Evolutionary conservation across 2,888 invertebrate species (phyloP).

Genomic region (Perizoma affinitatum): DNA sequence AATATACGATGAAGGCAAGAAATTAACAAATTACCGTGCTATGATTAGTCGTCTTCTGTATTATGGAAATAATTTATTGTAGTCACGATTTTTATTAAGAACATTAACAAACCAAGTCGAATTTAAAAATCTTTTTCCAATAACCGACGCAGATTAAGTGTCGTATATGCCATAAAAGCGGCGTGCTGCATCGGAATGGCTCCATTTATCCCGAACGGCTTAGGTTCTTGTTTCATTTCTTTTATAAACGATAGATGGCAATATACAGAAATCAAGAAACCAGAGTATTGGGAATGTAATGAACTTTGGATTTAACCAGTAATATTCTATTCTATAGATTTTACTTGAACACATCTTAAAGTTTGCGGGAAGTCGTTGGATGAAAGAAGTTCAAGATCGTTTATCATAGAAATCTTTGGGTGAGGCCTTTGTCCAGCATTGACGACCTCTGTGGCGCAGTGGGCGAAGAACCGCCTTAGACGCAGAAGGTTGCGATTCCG

Average conservation of each 20-base stretch:
- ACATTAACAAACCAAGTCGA: slow-evolving; percentile 21
- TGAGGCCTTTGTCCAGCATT: no score
- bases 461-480: no score
- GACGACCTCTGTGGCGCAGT: no score
- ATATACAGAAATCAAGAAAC: slow-evolving; percentile 11
- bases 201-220: slow-evolving; percentile 38
- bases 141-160: slow-evolving; percentile 32
- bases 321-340: no score
- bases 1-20: no score
- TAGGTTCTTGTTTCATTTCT: slow-evolving; percentile 20
- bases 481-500: no score
- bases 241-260: slow-evolving; percentile 28
- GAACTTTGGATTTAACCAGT: neutral
- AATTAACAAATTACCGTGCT: no score
- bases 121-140: slow-evolving; percentile 30
- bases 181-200: slow-evolving; percentile 39
- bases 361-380: no score
- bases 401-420: no score
- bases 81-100: neutral
- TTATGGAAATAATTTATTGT: neutral
- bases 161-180: slow-evolving; percentile 39
- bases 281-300: neutral
- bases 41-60: no score
- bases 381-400: no score
- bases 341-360: no score